Evolutionary conservation across 2,888 invertebrate species (phyloP), one percentile per base, ranked within the genome.

Genomic region (Agrotis segetum): DNA sequence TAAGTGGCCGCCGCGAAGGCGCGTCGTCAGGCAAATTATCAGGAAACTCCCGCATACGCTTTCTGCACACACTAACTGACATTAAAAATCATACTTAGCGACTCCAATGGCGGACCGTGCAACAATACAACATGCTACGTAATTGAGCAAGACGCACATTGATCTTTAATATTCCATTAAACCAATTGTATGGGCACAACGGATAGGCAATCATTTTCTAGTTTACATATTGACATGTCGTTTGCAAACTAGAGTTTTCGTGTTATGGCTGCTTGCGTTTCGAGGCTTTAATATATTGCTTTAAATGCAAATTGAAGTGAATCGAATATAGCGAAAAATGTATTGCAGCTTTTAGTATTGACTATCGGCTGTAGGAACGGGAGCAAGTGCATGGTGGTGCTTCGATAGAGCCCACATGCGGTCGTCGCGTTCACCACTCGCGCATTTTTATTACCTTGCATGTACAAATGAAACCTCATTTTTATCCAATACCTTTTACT

Each of bases 41-140:
- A 93, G 88, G 88, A 89, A 90, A 89, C 93, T 90, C 92, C 92
- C 85, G 90, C 91, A 88, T 92, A 96, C 95, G 95, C 96, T 96
- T 96, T 96, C 96, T 95, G 95, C 92, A 92, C 96, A 94, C 93
- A 85, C 88, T 94, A 95, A 90, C 88, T 83, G 82, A 87, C 83
- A 76, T 88, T 93, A 92, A 94, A 91, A 93, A 92, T 92, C 86
- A 91, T 94, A 94, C 91, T 94, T 93, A 91, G 88, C 87, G 82
- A 88, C 87, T 84, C 79, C 88, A 86, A 89, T 89, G 86, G 87
- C 85, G 86, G 85, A 86, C 85, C 83, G 74, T 81, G 78, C 78
- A 74, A 89, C 88, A 88, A 88, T 88, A 87, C 83, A 77, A 86
- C 77, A 77, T 77, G 84, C 83, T 80, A 79, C 76, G 80, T 88